Evolutionary conservation across 2,113 vertebrate species (phyloP).

Genomic region (Theristicus caerulescens): DNA sequence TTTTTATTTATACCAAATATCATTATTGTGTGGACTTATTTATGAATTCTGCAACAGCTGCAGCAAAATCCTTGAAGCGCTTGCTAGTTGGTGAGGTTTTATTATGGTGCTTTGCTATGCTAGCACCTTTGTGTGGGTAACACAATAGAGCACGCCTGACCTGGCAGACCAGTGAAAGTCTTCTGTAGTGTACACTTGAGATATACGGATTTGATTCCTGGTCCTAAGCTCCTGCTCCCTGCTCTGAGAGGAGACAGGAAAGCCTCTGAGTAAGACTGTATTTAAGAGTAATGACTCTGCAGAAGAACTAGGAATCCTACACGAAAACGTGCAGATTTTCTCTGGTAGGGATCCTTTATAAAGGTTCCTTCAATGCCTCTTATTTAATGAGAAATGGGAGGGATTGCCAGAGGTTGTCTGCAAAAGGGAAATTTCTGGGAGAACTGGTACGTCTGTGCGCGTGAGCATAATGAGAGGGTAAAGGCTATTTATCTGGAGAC

Average conservation of each 20-base stretch:
- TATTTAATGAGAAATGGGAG: neutral
- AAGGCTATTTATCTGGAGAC: neutral
- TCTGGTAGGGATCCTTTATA: neutral
- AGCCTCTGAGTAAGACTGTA: neutral
- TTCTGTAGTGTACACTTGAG: neutral
- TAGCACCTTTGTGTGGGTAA: neutral
- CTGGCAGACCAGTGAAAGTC: neutral
- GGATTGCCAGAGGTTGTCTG: neutral
- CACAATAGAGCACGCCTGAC: neutral
- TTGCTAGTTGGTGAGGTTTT: neutral
- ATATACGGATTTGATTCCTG: neutral
- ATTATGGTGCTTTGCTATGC: neutral
- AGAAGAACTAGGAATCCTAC: neutral
- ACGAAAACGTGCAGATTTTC: neutral
- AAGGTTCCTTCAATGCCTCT: neutral
- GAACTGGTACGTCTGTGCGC: neutral
- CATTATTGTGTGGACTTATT: neutral
- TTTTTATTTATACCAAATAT: neutral
- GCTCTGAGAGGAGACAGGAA: neutral
- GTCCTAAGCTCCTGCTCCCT: neutral
- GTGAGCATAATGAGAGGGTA: neutral
- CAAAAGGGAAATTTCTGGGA: neutral
- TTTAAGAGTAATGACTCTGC: neutral
- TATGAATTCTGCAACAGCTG: slow-evolving; percentile 3
- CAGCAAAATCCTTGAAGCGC: neutral